These are phyloP conservation scores for Pteropus rufus DNA, from an alignment of 2,797 vertebrate genomes.

Conservation along the genomic window DNA sequence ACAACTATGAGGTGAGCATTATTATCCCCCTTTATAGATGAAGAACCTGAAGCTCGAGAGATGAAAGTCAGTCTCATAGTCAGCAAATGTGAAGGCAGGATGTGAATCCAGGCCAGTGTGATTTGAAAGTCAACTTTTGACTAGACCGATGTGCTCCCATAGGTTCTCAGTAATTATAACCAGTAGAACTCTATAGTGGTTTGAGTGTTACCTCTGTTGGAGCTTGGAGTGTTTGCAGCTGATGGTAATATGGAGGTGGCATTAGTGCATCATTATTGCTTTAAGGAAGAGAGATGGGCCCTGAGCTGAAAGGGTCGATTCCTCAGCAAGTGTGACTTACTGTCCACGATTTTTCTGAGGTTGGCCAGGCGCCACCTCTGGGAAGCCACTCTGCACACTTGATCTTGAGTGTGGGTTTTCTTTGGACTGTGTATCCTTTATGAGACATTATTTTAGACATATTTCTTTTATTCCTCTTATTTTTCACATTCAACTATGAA, in stretches of 20 bases:
- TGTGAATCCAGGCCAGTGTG: background rate
- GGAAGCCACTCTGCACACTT: background rate
- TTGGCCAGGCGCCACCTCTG: background rate
- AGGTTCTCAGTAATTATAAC: background rate
- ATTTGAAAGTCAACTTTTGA: background rate
- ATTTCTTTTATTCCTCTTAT: background rate
- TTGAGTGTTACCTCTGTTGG: background rate
- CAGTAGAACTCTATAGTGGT: background rate
- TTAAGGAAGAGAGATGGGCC: background rate
- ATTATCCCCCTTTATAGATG: background rate
- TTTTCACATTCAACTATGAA: background rate
- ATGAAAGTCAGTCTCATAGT: background rate
- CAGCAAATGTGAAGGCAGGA: background rate
- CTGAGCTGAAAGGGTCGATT: background rate
- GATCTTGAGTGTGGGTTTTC: background rate
- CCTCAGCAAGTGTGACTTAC: background rate
- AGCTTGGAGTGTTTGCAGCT: background rate
- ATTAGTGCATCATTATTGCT: background rate
- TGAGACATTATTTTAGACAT: background rate
- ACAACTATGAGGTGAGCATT: background rate
- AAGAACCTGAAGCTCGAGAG: background rate
- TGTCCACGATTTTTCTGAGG: background rate
- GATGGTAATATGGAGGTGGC: background rate
- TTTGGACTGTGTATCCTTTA: background rate
- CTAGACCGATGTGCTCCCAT: background rate